phyloP scores from a whole-genome alignment of 2,888 invertebrate species.

The Heteropelma amictum region DNA sequence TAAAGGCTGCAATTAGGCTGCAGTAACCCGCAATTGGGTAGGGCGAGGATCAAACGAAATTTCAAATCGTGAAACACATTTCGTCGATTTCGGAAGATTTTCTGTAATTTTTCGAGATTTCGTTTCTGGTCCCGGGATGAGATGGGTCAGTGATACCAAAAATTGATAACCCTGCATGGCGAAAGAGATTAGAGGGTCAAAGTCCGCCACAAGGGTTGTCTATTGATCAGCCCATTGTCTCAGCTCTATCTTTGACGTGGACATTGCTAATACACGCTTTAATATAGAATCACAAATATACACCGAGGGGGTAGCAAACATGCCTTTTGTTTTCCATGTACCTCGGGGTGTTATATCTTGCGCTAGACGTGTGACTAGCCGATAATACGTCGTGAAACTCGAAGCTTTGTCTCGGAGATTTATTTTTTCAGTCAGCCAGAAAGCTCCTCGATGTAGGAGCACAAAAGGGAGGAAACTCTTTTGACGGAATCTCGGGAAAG shows the following conservation, averaged over 20 bases:
- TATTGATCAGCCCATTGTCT: conserved; percentile 47
- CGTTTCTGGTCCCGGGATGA: too few species aligned
- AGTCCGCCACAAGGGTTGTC: conserved; percentile 44
- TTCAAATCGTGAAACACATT: too few species aligned
- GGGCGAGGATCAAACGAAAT: too few species aligned
- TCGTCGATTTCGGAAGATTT: too few species aligned
- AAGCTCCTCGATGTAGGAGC: not conserved
- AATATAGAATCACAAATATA: conserved; percentile 5
- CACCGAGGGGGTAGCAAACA: conserved; percentile 4
- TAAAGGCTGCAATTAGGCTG: too few species aligned
- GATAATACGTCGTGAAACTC: conserved; percentile 30
- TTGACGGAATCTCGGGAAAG: too few species aligned
- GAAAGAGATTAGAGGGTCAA: conserved; percentile 12
- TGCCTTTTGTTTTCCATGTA: conserved; percentile 2
- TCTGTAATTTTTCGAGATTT: too few species aligned
- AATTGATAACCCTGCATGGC: too few species aligned
- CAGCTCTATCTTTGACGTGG: conserved; percentile 44
- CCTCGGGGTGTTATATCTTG: conserved; percentile 6
- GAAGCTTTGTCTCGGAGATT: not conserved
- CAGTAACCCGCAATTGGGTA: too few species aligned
- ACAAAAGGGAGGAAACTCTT: not conserved
- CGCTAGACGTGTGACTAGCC: not conserved
- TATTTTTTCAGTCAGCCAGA: not conserved
- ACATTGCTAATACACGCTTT: conserved; percentile 19
- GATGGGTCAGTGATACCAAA: too few species aligned